These are phyloP conservation scores for Diloba caeruleocephala DNA, from an alignment of 2,888 invertebrate genomes.

Conservation along the genomic window DNA sequence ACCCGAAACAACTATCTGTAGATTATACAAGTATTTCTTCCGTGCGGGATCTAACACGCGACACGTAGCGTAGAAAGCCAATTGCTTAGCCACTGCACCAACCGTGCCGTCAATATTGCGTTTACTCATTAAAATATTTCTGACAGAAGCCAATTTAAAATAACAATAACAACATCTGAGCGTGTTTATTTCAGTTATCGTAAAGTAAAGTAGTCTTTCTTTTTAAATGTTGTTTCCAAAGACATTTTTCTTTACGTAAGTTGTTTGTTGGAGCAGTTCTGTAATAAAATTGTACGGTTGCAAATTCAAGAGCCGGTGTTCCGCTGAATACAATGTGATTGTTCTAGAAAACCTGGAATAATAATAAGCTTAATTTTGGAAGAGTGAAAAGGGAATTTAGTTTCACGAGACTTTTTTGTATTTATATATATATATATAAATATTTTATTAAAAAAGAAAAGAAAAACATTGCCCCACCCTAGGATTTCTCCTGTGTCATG, in stretches of 20 bases:
- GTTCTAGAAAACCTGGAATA: slow-evolving; percentile 1
- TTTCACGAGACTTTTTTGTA: slow-evolving; percentile 26
- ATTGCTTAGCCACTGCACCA: too few relatives aligned
- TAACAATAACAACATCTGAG: neutral
- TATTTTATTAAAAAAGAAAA: too few relatives aligned
- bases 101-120: too few relatives aligned
- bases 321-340: slow-evolving; percentile 1
- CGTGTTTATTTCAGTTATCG: neutral
- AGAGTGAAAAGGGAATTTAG: neutral
- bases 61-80: too few relatives aligned
- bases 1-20: too few relatives aligned
- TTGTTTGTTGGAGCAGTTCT: slow-evolving; percentile 10
- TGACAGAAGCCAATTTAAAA: too few relatives aligned
- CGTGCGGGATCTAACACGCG: too few relatives aligned
- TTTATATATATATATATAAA: too few relatives aligned
- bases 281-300: slow-evolving; percentile 13
- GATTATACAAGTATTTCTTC: too few relatives aligned
- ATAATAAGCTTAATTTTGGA: slow-evolving; percentile 10
- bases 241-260: neutral
- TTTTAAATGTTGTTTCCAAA: slow-evolving; percentile 4
- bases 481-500: too few relatives aligned
- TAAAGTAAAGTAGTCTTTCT: neutral
- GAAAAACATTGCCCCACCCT: too few relatives aligned
- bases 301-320: neutral
- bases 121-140: too few relatives aligned